Base-by-base conservation (phyloP, 2,888 invertebrate genomes). In the Perdita meconis region DNA sequence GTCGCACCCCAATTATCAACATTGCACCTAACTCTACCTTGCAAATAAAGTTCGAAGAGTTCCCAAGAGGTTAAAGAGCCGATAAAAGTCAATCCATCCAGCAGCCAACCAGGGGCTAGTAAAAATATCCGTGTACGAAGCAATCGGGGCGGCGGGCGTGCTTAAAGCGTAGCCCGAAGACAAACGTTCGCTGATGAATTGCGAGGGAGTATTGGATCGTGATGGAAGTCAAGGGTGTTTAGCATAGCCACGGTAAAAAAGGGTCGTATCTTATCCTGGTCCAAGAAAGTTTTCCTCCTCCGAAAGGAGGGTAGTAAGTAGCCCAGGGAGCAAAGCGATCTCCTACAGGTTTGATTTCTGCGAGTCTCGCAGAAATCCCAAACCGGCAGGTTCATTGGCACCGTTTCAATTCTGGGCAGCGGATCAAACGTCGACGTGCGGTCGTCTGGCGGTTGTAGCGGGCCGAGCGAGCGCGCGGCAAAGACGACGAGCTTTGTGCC, bases 351-450 rank as follows among this genome's bases (percentile, higher is more conserved):
- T 86, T 78, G 78, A 80, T 82, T 83, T 78, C 76, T 65, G 61
- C 47, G n/a, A 75, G 63, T 68, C 30, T 81, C 72, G 73, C 61
- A 12, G 75, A 74, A 80, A 84, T 80, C 69, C 79, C 57, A 38
- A n/a, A 30, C 61, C 68, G 80, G 78, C 59, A 51, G 88, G 85
- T 87, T 89, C 90, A 91, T 91, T 91, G 91, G 91, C 91, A 90
- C 87, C 89, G 90, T 89, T 91, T 91, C 91, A 91, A 91, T 87
- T 86, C 83, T 82, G 85, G 84, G 83, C 84, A 87, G 80, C 84
- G 87, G 89, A 89, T 89, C 89, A 90, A 91, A 90, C 90, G 87
- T 71, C 83, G 80, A 85, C 77, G 79, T 78, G 83, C 85, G 85
- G 81, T 86, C 70, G 84, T 82, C 84, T 81, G 81, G 67, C 44